Percentiles rank a stretch among this genome's conserved stretches.
phyloP scores from a whole-genome alignment of 2,888 invertebrate genomes.

The Microchrysa polita region DNA sequence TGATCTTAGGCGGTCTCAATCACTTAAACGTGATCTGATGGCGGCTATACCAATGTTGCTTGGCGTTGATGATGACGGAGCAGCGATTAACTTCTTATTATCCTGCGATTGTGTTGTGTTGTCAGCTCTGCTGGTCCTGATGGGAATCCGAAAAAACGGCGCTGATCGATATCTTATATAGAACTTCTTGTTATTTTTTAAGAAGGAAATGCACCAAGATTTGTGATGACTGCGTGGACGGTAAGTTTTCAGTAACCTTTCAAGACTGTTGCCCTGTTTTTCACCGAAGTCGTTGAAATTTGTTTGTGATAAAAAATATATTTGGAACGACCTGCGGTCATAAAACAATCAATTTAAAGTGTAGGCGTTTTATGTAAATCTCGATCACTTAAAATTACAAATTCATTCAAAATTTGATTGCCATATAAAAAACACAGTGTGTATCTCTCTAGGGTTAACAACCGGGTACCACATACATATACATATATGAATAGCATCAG shows the following conservation, averaged over 20 bases:
- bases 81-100: constrained; percentile 40
- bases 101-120: constrained; percentile 1
- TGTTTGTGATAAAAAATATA: no score
- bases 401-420: neutral
- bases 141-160: neutral
- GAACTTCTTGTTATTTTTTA: constrained; percentile 8
- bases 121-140: neutral
- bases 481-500: constrained; percentile 5
- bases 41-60: constrained; percentile 30
- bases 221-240: no score
- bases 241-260: no score
- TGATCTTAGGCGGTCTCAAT: constrained; percentile 25
- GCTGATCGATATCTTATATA: neutral
- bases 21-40: constrained; percentile 22
- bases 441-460: constrained; percentile 21
- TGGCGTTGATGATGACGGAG: constrained; percentile 48
- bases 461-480: neutral
- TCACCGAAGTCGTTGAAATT: no score
- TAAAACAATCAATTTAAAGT: no score
- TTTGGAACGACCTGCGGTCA: no score
- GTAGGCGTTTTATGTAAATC: no score
- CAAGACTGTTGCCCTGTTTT: no score
- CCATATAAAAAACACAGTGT: neutral
- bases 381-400: no score
- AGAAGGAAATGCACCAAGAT: neutral